Percentiles rank a stretch among this genome's conserved stretches.
phyloP scores from a whole-genome alignment of 2,797 vertebrate species.

The Alosa sapidissima region DNA sequence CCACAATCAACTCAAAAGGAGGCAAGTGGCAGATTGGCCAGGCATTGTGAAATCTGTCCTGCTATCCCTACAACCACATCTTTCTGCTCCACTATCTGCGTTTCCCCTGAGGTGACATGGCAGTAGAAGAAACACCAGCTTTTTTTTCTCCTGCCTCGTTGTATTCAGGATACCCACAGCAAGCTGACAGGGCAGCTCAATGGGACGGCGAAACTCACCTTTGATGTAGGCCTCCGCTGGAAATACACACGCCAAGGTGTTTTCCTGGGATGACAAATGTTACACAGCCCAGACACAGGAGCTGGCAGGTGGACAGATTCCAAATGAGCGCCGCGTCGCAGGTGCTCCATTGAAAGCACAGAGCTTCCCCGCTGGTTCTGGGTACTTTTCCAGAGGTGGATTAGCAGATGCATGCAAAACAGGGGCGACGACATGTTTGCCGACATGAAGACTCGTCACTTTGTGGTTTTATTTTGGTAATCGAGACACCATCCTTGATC shows the following conservation, averaged over 20 bases:
- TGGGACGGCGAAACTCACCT: not conserved
- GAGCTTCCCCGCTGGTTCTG: not conserved
- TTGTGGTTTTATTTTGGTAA: not conserved
- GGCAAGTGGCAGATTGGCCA: not conserved
- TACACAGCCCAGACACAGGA: constrained; percentile 2
- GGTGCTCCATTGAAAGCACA: not conserved
- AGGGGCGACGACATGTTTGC: not conserved
- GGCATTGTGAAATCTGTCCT: not conserved
- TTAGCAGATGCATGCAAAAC: not conserved
- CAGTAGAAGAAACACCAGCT: not conserved
- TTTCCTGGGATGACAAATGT: constrained; percentile 18
- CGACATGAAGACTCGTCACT: not conserved
- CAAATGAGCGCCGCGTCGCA: not conserved
- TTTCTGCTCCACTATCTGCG: not conserved
- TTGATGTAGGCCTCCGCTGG: constrained; percentile 6
- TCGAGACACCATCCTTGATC: not conserved
- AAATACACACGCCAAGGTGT: not conserved
- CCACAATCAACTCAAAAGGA: not conserved
- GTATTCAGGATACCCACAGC: not conserved
- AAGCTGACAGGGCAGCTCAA: not conserved
- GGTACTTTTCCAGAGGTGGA: not conserved
- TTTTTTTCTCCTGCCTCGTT: not conserved
- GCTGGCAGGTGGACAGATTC: not conserved
- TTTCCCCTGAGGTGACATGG: not conserved
- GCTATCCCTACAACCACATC: not conserved